A percentile compares a stretch with the other conserved stretches of the same genome.
These are phyloP conservation scores for Scomber colias DNA, from an alignment of 2,113 vertebrate genomes.

Conservation along the genomic window DNA sequence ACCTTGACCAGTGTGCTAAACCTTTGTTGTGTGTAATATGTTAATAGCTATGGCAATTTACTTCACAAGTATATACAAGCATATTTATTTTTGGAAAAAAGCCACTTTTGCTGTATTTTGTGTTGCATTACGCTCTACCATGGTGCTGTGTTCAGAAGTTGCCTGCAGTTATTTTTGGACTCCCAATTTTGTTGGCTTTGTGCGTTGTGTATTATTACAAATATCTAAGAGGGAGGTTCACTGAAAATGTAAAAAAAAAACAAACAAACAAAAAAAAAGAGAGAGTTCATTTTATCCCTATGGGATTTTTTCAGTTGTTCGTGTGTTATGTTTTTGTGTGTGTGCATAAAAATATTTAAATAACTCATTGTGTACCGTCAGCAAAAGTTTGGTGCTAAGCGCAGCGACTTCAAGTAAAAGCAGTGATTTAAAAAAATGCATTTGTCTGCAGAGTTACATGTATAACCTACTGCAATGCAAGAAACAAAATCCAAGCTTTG, in stretches of 20 bases:
- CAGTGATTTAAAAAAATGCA: conserved; percentile 50
- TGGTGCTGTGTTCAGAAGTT: conserved; percentile 85
- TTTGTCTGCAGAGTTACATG: conserved; percentile 41
- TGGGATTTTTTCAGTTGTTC: conserved; percentile 87
- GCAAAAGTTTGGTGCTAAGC: conserved; percentile 81
- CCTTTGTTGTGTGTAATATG: conserved; percentile 72
- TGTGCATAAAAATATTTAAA: conserved; percentile 80
- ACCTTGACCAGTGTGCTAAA: conserved; percentile 69
- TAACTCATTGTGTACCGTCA: conserved; percentile 74
- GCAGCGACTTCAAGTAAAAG: conserved; percentile 63
- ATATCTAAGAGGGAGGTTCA: conserved; percentile 70
- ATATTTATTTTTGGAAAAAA: conserved; percentile 85
- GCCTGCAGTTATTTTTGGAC: conserved; percentile 73
- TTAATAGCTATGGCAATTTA: conserved; percentile 72
- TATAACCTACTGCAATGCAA: conserved; percentile 65
- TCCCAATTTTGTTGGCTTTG: conserved; percentile 63
- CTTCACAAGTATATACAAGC: conserved; percentile 73
- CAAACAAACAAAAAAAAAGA: conserved; percentile 20
- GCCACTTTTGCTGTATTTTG: conserved; percentile 80
- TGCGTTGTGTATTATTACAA: conserved; percentile 80
- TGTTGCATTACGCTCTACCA: conserved; percentile 74
- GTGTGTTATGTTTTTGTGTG: conserved; percentile 68
- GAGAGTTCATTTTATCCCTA: conserved; percentile 89
- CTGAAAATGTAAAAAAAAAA: conserved; percentile 60
- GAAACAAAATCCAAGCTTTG: conserved; percentile 61